Evolutionary conservation across 2,113 vertebrate genomes (phyloP), one percentile per base, ranked within the genome.

Genomic region (Pseudois nayaur): DNA sequence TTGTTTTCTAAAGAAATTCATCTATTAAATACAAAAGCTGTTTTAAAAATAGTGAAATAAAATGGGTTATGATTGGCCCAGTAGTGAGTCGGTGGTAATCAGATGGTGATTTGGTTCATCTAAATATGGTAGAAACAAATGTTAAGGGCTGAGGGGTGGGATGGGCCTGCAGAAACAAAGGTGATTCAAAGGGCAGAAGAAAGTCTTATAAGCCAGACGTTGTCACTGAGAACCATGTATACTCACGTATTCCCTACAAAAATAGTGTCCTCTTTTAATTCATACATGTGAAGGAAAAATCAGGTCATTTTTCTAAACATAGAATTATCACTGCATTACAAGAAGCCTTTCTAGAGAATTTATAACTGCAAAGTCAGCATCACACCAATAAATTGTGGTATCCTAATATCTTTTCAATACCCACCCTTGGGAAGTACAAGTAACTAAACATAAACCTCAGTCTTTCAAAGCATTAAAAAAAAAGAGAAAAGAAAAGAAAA

Each of bases 301-400:
- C 8, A 57, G 60, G 85, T 85, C 91, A 93, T 90, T 94, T 94
- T 96, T 55, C 60, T 84, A 87, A 91, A 93, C 57, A 95, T 36
- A 89, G 93, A 88, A 86, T 74, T 43, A 94, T 88, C 71, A n/a
- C 45, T 40, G 16, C 33, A n/a, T 84, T 36, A 60, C 21, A 89
- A 93, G 60, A 87, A 86, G 55, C 8, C 92, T 25, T 74, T 86
- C 55, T 64, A 55, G 57, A 95, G 33, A 78, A 43, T 85, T 76
- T 84, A 33, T 81, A 81, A 85, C 87, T 96, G 92, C 59, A 90
- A 84, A 92, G 74, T 87, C 59, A 94, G 74, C 92, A 84, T 74
- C 33, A 64, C 6, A 36, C 60, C 71, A 90, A 64, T 81, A 90
- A 88, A 83, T 8, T 14, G 3, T 25, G 57, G 9, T 25, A 74